Percentiles rank a stretch among this genome's conserved stretches.
phyloP scores from a whole-genome alignment of 2,888 invertebrate species.

The Atrina japonica region DNA sequence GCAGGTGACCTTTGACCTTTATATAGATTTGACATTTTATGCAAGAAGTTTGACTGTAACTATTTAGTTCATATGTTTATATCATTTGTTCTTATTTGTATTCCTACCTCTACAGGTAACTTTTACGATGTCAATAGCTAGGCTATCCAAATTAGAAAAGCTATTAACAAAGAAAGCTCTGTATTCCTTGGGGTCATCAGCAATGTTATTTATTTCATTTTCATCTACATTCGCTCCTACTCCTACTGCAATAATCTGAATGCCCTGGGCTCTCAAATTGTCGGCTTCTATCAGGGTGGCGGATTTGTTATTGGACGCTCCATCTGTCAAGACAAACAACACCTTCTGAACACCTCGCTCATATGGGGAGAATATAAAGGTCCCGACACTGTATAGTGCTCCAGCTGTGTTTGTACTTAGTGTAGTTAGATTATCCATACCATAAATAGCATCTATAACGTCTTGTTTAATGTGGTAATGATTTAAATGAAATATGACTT shows the following conservation, averaged over 20 bases:
- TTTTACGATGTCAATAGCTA: slow-evolving; percentile 1
- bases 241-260: slow-evolving; percentile 21
- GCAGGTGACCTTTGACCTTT: too few relatives aligned
- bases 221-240: neutral
- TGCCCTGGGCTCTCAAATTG: neutral
- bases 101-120: slow-evolving; percentile 11
- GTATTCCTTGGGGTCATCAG: slow-evolving; percentile 14
- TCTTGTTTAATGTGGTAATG: too few relatives aligned
- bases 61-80: too few relatives aligned
- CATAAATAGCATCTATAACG: too few relatives aligned
- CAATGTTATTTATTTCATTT: slow-evolving; percentile 3
- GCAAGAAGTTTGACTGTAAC: too few relatives aligned
- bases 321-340: slow-evolving; percentile 11
- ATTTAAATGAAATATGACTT: too few relatives aligned
- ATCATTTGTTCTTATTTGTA: too few relatives aligned
- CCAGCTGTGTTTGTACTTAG: neutral
- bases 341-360: slow-evolving; percentile 9
- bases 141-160: neutral
- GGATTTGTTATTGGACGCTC: neutral
- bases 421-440: neutral
- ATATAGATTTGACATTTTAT: too few relatives aligned
- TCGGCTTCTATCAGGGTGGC: slow-evolving; percentile 7
- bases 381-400: neutral
- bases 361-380: neutral
- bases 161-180: neutral